phyloP scores from a whole-genome alignment of 64 coral and sea anemone species.

The Pocillopora verrucosa region DNA sequence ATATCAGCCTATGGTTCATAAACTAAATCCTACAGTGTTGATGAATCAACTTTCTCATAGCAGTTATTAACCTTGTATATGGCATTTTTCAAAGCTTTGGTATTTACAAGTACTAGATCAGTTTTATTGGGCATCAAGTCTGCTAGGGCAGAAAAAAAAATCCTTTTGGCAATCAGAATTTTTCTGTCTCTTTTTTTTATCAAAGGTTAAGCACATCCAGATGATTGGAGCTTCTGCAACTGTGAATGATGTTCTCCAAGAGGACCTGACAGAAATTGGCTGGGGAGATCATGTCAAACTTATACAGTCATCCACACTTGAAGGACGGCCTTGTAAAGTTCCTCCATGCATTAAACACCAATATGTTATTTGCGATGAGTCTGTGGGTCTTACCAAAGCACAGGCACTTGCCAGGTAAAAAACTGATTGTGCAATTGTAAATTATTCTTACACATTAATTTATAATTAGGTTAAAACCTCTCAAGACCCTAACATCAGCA shows the following conservation, averaged over 20 bases:
- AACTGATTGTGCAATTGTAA: too few species aligned
- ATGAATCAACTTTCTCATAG: too few species aligned
- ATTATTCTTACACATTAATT: too few species aligned
- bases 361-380: conserved; percentile 62
- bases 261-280: conserved; percentile 78
- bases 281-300: conserved; percentile 91
- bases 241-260: conserved; percentile 54
- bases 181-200: background rate
- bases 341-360: conserved; percentile 68
- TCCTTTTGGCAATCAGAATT: background rate
- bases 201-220: conserved; percentile 74
- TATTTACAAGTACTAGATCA: too few species aligned
- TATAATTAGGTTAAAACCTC: too few species aligned
- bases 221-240: conserved; percentile 88
- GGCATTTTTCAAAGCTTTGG: too few species aligned
- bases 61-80: too few species aligned
- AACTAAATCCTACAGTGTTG: too few species aligned
- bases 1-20: too few species aligned
- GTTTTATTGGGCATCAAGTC: background rate
- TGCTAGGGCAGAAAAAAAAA: background rate
- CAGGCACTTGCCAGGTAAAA: conserved; percentile 72
- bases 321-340: conserved; percentile 59
- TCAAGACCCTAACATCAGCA: too few species aligned
- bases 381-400: conserved; percentile 60
- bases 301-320: conserved; percentile 69